A percentile compares a stretch with the other conserved stretches of the same genome.
phyloP scores from a whole-genome alignment of 2,113 vertebrate species.

The Rattus norvegicus region DNA sequence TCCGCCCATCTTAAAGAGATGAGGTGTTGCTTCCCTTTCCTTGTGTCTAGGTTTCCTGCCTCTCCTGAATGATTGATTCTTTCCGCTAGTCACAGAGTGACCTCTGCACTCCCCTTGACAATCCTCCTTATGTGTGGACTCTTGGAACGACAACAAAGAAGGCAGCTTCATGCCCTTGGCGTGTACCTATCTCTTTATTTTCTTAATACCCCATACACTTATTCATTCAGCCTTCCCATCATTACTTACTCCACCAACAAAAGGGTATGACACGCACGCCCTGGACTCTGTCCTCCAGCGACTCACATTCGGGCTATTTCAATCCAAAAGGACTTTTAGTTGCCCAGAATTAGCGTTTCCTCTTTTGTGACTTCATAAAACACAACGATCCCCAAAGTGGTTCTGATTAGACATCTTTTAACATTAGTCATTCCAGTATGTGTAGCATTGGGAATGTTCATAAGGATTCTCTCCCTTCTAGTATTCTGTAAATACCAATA shows the following conservation, averaged over 20 bases:
- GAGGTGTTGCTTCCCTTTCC: background rate
- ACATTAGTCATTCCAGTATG: background rate
- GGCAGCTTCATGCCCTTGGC: background rate
- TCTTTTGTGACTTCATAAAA: background rate
- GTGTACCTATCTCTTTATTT: background rate
- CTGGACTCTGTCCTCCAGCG: background rate
- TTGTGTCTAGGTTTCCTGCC: background rate
- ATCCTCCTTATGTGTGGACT: background rate
- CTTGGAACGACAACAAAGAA: slow-evolving; percentile 7
- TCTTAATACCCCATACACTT: background rate
- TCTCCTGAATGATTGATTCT: background rate
- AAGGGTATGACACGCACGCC: background rate
- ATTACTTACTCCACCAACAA: slow-evolving; percentile 10
- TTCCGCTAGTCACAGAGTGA: background rate
- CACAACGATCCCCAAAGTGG: background rate
- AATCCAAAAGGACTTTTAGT: background rate
- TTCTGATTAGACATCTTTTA: background rate
- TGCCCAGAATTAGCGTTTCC: background rate
- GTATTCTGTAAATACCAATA: background rate
- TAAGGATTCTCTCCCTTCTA: background rate
- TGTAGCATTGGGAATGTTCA: background rate
- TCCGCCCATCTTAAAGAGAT: background rate
- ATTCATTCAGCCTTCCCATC: background rate
- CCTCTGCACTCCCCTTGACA: background rate
- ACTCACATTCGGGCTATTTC: background rate